These are phyloP conservation scores for Mastigias papua DNA, from an alignment of 30 jellyfish, hydroid and myxozoan species.

Conservation along the genomic window DNA sequence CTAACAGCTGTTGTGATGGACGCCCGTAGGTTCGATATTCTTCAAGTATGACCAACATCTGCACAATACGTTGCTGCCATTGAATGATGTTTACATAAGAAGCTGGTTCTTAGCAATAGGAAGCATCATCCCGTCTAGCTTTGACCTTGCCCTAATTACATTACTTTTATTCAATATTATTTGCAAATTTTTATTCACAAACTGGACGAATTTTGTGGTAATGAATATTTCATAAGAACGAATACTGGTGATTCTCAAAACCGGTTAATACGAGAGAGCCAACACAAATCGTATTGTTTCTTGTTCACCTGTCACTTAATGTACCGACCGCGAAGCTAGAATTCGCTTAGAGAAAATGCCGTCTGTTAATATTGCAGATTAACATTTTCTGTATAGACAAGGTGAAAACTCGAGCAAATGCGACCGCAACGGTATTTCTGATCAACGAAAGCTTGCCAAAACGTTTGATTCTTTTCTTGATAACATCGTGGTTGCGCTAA, in stretches of 20 bases:
- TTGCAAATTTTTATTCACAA: background rate
- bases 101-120: conserved; percentile 4
- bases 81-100: background rate
- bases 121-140: no score
- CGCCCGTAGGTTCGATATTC: no score
- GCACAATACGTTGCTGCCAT: background rate
- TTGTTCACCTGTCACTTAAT: conserved; percentile 34
- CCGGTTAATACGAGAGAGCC: conserved; percentile 3
- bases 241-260: background rate
- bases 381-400: conserved; percentile 2
- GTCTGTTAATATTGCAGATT: conserved; percentile 24
- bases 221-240: conserved; percentile 4
- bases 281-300: conserved; percentile 20
- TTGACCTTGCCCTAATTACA: background rate
- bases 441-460: conserved; percentile 49
- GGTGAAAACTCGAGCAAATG: conserved; percentile 11
- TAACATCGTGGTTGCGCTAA: conserved; percentile 54
- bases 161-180: background rate
- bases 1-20: no score
- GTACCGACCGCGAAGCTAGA: conserved; percentile 23
- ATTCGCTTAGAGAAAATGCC: conserved; percentile 23
- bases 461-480: conserved; percentile 32
- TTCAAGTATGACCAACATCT: no score
- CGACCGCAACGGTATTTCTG: conserved; percentile 49
- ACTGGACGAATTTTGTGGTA: background rate